Conservation (phyloP, 2,888 invertebrate genomes). For the Netelia inedita region DNA sequence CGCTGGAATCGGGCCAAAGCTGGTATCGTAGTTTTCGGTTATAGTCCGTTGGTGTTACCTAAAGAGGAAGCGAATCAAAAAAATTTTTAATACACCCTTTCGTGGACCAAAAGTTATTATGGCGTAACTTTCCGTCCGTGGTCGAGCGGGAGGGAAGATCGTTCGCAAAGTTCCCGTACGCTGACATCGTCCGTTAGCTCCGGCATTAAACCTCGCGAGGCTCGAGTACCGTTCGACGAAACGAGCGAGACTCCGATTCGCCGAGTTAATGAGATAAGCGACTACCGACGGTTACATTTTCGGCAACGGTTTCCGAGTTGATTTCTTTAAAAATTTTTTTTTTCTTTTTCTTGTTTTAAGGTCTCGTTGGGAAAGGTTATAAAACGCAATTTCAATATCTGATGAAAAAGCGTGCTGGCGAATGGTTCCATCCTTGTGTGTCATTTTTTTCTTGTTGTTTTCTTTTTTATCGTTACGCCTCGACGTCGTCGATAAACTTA, state of each 20-base stretch:
- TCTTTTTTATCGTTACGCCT: too few relatives aligned
- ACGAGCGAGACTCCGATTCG: constrained; percentile 7
- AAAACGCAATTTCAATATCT: constrained; percentile 26
- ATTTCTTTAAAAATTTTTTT: too few relatives aligned
- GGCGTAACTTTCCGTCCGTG: constrained; percentile 18
- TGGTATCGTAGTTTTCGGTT: too few relatives aligned
- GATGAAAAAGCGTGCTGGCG: constrained; percentile 18
- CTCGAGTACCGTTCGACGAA: constrained; percentile 13
- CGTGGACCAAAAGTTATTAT: constrained; percentile 9
- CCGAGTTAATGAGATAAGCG: constrained; percentile 24
- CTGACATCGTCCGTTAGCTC: constrained; percentile 8
- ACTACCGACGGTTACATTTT: background rate
- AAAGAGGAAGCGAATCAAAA: constrained; percentile 5
- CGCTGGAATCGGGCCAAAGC: too few relatives aligned
- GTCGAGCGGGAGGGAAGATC: constrained; percentile 2
- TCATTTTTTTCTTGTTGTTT: too few relatives aligned
- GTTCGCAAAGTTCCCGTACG: constrained; percentile 15
- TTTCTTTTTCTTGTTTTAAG: constrained; percentile 11
- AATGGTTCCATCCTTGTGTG: background rate
- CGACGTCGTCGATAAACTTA: too few relatives aligned
- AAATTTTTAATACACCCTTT: constrained; percentile 14
- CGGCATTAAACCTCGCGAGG: background rate
- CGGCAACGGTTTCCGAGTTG: constrained; percentile 6
- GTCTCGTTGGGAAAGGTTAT: constrained; percentile 12
- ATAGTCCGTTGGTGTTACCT: background rate